These are phyloP conservation scores for Trypoxylus dichotomus DNA, from an alignment of 1,140 invertebrate genomes.

Conservation along the genomic window DNA sequence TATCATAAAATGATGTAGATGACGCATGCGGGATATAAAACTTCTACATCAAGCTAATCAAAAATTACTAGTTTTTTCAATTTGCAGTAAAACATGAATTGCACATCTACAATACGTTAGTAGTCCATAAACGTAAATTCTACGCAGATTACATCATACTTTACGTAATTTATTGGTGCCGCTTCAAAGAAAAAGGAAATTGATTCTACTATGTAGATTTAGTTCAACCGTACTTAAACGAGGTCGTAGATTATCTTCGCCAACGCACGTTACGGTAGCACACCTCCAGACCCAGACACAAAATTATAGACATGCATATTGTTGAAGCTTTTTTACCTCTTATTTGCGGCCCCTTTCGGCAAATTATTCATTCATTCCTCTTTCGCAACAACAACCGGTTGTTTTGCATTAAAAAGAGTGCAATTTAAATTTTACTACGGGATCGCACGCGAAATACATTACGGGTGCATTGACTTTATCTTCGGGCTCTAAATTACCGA, in stretches of 20 bases:
- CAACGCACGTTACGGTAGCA: not conserved
- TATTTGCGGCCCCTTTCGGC: not conserved
- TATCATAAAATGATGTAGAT: too few species aligned
- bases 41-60: too few species aligned
- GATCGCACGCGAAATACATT: slow-evolving; percentile 16
- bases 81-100: too few species aligned
- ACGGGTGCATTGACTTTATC: slow-evolving; percentile 20
- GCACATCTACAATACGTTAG: too few species aligned
- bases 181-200: not conserved
- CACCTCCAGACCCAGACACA: not conserved
- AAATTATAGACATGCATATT: not conserved
- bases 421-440: not conserved
- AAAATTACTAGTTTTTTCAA: too few species aligned
- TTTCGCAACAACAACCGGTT: not conserved
- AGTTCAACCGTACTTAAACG: not conserved
- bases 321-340: not conserved
- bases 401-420: not conserved
- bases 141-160: not conserved
- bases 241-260: not conserved
- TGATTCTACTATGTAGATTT: not conserved
- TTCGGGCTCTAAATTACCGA: not conserved
- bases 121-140: too few species aligned
- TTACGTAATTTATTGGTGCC: not conserved
- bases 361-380: slow-evolving; percentile 10
- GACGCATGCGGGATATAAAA: too few species aligned